These are phyloP conservation scores for Ifrita kowaldi DNA, from an alignment of 2,113 vertebrate genomes.

Conservation along the genomic window DNA sequence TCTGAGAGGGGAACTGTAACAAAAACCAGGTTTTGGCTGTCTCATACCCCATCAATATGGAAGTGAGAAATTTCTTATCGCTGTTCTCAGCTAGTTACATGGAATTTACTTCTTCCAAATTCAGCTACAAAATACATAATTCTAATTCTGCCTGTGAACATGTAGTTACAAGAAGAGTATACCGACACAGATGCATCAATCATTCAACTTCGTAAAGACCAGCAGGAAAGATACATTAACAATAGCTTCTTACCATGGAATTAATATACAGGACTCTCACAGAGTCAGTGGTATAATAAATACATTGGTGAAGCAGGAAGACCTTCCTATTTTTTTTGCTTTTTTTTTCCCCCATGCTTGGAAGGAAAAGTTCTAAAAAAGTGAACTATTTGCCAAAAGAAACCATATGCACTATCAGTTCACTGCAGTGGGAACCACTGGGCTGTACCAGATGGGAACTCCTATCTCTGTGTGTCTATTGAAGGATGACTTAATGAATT, in stretches of 20 bases:
- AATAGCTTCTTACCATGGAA: background rate
- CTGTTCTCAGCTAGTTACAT: background rate
- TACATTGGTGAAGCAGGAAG: background rate
- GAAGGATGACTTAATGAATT: background rate
- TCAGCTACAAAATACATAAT: background rate
- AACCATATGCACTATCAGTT: background rate
- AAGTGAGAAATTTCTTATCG: background rate
- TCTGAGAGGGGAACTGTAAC: background rate
- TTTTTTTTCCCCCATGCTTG: fast-evolving
- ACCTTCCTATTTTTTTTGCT: background rate
- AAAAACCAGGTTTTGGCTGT: background rate
- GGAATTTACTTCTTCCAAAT: background rate
- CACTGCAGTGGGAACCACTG: background rate
- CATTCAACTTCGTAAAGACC: background rate
- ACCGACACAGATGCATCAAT: background rate
- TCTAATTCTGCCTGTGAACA: background rate
- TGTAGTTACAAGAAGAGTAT: background rate
- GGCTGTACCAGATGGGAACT: background rate
- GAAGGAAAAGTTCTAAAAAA: background rate
- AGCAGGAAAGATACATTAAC: background rate
- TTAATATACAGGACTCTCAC: background rate
- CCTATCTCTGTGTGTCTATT: background rate
- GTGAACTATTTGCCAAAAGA: background rate
- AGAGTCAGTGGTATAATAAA: background rate
- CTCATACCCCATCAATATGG: background rate